Base-by-base conservation (phyloP, 92 coral and sea anemone species). In the Parazoanthus swiftii region DNA sequence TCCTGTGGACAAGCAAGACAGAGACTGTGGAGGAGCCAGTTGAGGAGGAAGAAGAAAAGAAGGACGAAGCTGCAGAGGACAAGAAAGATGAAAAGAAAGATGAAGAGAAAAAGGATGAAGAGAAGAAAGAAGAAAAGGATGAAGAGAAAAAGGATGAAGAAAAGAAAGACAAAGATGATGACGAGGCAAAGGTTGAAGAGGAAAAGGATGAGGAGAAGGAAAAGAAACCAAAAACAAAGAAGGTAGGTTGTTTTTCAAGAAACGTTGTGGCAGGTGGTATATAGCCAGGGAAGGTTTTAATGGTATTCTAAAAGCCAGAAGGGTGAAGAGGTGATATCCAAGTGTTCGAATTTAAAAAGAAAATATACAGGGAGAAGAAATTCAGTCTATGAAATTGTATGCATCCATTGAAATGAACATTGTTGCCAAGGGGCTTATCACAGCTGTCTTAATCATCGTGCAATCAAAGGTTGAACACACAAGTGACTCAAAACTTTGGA, bases 171-270 rank as follows among this genome's bases (percentile, higher is more conserved):
- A 21, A 91, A 54, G 87, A 88, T 37, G 70, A 86, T 36, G 72
- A 93, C n/a, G 96, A 94, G 65, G 96, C 88, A 8, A 94, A 94
- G 78, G 96, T 94, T 79, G 96, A 94, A 59, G 97, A 94, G 65
- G 98, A 94, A 50, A 93, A 89, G 20, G 97, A 81, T 37, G 89
- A 95, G 10, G 98, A 96, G 3, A 95, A 97, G 86, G 99, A 97
- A 43, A 97, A 97, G 92, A 97, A 97, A 50, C 98, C 98, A 36
- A 97, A 97, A 88, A 97, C 99, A 35, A 97, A 97, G 81, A 94
- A 96, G 90, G 99, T 94, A 77, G 73, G 43, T 59, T 5, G 74
- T 16, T 3, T 65, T 7, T 21, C 7, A 13, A 54, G 26, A 86
- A 23, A 44, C 20, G 33, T 29, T 29, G 8, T 5, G 51, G 51